A percentile compares a stretch with the other conserved stretches of the same genome.
These are phyloP conservation scores for Silvanus unidentatus DNA, from an alignment of 2,888 invertebrate genomes.

Conservation along the genomic window DNA sequence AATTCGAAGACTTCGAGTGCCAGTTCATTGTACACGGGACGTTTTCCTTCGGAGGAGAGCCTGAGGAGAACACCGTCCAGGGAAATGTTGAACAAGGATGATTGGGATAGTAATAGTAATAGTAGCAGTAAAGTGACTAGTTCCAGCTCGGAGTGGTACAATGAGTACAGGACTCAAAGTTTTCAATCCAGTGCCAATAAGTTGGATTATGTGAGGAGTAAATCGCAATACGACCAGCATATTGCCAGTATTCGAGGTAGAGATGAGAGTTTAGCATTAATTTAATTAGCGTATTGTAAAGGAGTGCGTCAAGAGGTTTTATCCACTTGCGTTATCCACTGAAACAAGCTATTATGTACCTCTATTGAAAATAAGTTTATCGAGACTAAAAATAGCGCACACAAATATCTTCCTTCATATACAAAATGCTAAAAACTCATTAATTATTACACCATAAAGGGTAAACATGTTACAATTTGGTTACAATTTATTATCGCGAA, in stretches of 20 bases:
- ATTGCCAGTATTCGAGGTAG: constrained; percentile 81
- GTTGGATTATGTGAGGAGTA: constrained; percentile 69
- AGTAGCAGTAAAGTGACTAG: constrained; percentile 46
- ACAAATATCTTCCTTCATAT: no score
- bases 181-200: constrained; percentile 63
- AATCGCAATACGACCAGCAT: constrained; percentile 80
- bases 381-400: no score
- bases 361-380: no score
- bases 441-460: no score
- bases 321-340: no score
- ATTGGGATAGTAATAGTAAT: constrained; percentile 40
- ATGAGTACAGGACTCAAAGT: constrained; percentile 52
- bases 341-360: no score
- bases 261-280: no score
- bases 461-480: no score
- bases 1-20: constrained; percentile 52
- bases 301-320: no score
- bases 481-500: no score
- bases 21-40: constrained; percentile 48
- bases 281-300: no score
- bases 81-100: constrained; percentile 36
- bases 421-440: no score
- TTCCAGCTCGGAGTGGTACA: constrained; percentile 52
- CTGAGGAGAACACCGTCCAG: constrained; percentile 45
- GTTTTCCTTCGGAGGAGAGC: constrained; percentile 53